These are phyloP conservation scores for Apostichopus leukothele DNA, from an alignment of 53 echinoderm and acorn worm species.

Conservation along the genomic window DNA sequence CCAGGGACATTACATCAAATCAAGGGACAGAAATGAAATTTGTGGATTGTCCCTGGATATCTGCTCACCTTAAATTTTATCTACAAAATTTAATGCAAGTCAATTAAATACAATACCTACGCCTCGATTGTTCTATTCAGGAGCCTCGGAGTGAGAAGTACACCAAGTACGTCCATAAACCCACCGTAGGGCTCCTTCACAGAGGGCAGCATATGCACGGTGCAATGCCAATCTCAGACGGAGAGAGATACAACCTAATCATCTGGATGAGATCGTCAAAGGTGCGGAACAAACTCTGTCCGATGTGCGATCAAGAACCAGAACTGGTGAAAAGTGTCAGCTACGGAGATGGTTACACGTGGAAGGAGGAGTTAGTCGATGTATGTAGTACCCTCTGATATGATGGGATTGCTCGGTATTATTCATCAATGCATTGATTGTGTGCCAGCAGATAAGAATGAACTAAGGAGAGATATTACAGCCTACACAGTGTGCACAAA, in stretches of 20 bases:
- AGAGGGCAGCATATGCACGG: slow-evolving; percentile 97
- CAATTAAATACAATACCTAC: neutral
- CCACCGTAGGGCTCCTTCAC: slow-evolving; percentile 81
- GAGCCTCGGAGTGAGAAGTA: slow-evolving; percentile 41
- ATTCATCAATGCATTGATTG: too few species aligned
- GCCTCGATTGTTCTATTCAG: neutral
- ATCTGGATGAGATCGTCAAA: slow-evolving; percentile 93
- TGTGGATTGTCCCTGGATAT: too few species aligned
- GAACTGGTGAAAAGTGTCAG: slow-evolving; percentile 71
- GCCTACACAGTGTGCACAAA: neutral
- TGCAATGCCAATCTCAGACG: slow-evolving; percentile 75
- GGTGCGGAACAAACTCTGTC: slow-evolving; percentile 76
- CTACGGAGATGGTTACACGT: slow-evolving; percentile 86
- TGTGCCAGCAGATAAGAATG: too few species aligned
- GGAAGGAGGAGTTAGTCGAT: slow-evolving; percentile 21
- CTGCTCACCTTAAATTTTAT: neutral
- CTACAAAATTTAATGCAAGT: too few species aligned
- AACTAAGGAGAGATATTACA: too few species aligned
- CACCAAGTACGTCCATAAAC: slow-evolving; percentile 69
- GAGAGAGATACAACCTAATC: slow-evolving; percentile 92
- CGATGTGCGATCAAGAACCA: slow-evolving; percentile 86
- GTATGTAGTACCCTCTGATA: slow-evolving; percentile 20
- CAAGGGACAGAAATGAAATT: too few species aligned
- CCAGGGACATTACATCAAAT: too few species aligned
- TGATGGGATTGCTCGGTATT: neutral